Percentiles rank a stretch among this genome's conserved stretches.
Evolutionary conservation across 2,797 vertebrate genomes (phyloP).

Genomic region (Myripristis jacobus): DNA sequence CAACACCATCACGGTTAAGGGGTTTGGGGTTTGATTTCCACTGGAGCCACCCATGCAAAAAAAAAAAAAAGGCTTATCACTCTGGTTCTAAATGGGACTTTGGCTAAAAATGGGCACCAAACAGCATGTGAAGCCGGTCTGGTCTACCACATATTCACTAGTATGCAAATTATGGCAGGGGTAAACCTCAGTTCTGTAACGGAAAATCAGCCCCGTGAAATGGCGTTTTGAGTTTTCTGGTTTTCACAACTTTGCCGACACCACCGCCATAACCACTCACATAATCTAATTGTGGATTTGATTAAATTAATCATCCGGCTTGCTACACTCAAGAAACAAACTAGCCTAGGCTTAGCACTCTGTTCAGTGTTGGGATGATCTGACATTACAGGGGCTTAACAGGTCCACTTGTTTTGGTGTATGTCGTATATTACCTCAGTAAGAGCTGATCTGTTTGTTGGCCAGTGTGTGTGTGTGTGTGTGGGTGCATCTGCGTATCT

Average conservation of each 20-base stretch:
- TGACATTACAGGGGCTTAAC: no score
- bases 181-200: slow-evolving; percentile 39
- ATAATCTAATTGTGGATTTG: slow-evolving; percentile 1
- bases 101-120: background rate
- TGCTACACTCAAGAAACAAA: background rate
- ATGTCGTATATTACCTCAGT: no score
- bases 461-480: no score
- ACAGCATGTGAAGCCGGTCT: background rate
- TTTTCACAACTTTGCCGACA: slow-evolving; percentile 38
- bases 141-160: background rate
- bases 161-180: slow-evolving; percentile 12
- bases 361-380: no score
- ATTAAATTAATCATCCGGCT: background rate
- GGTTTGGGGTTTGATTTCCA: background rate
- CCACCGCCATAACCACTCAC: slow-evolving; percentile 32
- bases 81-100: background rate
- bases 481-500: no score
- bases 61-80: background rate
- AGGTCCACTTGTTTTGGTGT: no score
- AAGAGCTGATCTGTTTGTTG: no score
- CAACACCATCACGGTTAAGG: background rate
- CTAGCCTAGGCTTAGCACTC: background rate
- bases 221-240: slow-evolving; percentile 15
- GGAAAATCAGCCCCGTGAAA: slow-evolving; percentile 31
- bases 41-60: no score